A percentile compares a stretch with the other conserved stretches of the same genome.
These are phyloP conservation scores for Corydoras sp. DNA, from an alignment of 2,113 vertebrate species.

Conservation along the genomic window DNA sequence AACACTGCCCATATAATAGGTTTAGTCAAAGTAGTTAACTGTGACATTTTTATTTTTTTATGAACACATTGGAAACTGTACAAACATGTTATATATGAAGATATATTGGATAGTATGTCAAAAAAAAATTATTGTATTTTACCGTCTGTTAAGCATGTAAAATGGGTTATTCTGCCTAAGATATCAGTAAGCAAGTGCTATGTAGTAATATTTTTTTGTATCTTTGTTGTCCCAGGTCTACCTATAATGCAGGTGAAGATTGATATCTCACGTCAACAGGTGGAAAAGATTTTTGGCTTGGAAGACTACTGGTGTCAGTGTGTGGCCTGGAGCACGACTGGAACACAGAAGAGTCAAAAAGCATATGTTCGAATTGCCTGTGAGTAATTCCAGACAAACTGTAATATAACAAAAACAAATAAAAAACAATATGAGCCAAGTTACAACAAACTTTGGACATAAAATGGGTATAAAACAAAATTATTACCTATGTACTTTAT, in stretches of 20 bases:
- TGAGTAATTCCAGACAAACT: conserved; percentile 64
- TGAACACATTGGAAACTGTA: no score
- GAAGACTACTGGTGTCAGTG: conserved; percentile 99
- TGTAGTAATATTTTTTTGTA: background rate
- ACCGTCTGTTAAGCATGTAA: background rate
- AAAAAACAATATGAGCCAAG: background rate
- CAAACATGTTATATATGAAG: no score
- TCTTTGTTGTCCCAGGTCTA: conserved; percentile 69
- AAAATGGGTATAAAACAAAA: background rate
- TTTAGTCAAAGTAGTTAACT: no score
- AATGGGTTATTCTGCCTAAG: background rate
- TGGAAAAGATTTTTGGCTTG: conserved; percentile 95
- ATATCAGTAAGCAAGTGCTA: background rate
- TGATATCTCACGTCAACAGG: conserved; percentile 93
- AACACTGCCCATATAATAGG: no score
- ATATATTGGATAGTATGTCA: no score
- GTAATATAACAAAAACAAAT: no score
- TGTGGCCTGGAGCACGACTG: conserved; percentile 95
- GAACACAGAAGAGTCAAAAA: conserved; percentile 98
- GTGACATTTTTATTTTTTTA: no score
- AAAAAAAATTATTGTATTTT: no score
- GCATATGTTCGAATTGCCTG: conserved; percentile 92
- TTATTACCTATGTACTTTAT: no score
- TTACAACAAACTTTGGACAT: background rate
- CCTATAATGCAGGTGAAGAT: conserved; percentile 91